Percentiles rank a stretch among this genome's conserved stretches.
Evolutionary conservation across 2,797 vertebrate species (phyloP).

Genomic region (Eremophila alpestris): DNA sequence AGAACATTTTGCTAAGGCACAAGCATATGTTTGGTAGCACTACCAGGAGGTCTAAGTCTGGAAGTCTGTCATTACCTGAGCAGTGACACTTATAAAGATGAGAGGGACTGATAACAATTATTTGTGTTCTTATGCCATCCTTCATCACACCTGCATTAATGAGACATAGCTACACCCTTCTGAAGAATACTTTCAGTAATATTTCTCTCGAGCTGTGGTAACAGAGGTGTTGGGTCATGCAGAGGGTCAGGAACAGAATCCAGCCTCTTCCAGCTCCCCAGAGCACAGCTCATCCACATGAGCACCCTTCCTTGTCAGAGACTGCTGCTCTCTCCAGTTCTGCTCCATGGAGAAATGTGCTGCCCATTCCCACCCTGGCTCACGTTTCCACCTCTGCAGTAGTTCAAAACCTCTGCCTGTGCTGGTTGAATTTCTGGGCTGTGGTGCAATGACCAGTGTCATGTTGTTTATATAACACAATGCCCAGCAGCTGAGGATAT

Average conservation of each 20-base stretch:
- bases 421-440: background rate
- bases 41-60: background rate
- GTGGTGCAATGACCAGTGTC: background rate
- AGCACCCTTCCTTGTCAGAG: background rate
- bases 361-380: background rate
- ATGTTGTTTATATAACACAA: background rate
- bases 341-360: background rate
- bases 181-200: background rate
- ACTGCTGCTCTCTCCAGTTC: background rate
- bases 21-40: background rate
- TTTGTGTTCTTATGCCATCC: background rate
- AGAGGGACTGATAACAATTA: background rate
- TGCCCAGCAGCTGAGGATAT: background rate
- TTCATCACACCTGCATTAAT: background rate
- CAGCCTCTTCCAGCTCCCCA: background rate
- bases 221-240: background rate
- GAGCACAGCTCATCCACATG: fast-evolving
- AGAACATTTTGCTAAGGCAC: constrained; percentile 12
- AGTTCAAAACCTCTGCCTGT: background rate
- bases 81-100: background rate
- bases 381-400: background rate
- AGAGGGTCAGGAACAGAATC: background rate
- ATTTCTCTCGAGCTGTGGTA: background rate
- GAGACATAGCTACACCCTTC: background rate
- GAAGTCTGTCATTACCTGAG: constrained; percentile 12